A percentile compares a stretch with the other conserved stretches of the same genome.
These are phyloP conservation scores for Vulpes lagopus DNA, from an alignment of 2,113 vertebrate genomes.

Conservation along the genomic window DNA sequence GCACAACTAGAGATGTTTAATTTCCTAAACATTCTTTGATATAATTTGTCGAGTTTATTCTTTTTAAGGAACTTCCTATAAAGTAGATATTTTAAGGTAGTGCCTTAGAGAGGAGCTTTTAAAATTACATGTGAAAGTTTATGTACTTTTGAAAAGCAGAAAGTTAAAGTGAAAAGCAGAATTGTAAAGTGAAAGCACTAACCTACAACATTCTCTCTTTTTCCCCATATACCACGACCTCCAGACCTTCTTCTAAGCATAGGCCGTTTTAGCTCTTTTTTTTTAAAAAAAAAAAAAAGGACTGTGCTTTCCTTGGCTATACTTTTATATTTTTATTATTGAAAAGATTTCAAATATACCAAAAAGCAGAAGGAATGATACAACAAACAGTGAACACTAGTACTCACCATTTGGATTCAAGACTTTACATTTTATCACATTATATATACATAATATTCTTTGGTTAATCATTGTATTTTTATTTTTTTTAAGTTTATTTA, in stretches of 20 bases:
- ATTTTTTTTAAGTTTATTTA: not conserved
- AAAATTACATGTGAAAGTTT: not conserved
- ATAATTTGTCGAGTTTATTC: not conserved
- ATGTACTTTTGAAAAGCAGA: not conserved
- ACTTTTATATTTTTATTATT: constrained; percentile 29
- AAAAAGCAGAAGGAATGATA: constrained; percentile 10
- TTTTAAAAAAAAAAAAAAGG: not conserved
- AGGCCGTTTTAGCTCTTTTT: not conserved
- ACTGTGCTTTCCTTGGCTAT: not conserved
- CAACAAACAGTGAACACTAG: not conserved
- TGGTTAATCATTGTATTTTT: not conserved
- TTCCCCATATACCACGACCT: not conserved
- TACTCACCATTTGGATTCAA: not conserved
- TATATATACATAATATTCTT: not conserved
- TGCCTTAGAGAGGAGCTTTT: not conserved
- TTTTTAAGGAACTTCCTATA: not conserved
- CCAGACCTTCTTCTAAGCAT: not conserved
- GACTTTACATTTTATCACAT: not conserved
- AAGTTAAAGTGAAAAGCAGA: not conserved
- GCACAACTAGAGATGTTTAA: not conserved
- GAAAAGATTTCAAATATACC: constrained; percentile 14
- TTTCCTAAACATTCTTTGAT: not conserved
- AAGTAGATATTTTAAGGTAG: not conserved
- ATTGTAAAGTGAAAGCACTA: not conserved
- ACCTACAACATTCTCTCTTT: not conserved